A percentile compares a stretch with the other conserved stretches of the same genome.
Evolutionary conservation across 2,888 invertebrate genomes (phyloP).

Genomic region (Dryocosmus kuriphilus): DNA sequence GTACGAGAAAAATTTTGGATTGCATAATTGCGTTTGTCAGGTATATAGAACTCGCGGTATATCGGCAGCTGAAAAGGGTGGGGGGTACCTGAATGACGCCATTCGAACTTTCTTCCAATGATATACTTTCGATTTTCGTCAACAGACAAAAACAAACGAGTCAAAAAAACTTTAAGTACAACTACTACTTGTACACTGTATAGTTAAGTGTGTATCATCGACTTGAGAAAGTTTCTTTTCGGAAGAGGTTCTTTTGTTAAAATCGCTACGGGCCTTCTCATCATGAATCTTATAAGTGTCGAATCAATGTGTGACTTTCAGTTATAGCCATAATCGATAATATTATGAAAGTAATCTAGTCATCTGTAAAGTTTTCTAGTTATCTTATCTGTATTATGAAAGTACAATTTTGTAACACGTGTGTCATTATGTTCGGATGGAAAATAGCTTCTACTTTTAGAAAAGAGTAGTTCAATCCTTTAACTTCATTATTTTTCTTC

Average conservation of each 20-base stretch:
- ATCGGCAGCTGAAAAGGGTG: slow-evolving; percentile 1
- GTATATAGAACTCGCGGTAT: slow-evolving; percentile 17
- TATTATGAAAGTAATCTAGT: not conserved
- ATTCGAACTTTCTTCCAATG: slow-evolving; percentile 34
- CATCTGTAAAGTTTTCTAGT: too few relatives aligned
- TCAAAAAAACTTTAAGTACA: slow-evolving; percentile 11
- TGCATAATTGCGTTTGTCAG: slow-evolving; percentile 17
- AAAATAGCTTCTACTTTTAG: not conserved
- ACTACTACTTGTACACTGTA: not conserved
- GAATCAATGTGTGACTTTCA: not conserved
- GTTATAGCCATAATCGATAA: not conserved
- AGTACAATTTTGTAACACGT: too few relatives aligned
- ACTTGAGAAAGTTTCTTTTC: slow-evolving; percentile 28
- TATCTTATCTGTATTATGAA: too few relatives aligned
- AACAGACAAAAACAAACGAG: not conserved
- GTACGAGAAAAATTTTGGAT: slow-evolving; percentile 14
- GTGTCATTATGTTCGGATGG: too few relatives aligned
- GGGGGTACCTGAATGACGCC: slow-evolving; percentile 17
- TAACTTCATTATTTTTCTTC: too few relatives aligned
- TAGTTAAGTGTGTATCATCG: not conserved
- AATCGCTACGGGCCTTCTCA: not conserved
- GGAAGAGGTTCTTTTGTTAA: not conserved
- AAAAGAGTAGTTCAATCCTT: too few relatives aligned
- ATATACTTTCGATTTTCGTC: slow-evolving; percentile 36
- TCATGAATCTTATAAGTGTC: not conserved